Base-by-base conservation (phyloP, 2,113 vertebrate genomes). In the Lagopus leucura region DNA sequence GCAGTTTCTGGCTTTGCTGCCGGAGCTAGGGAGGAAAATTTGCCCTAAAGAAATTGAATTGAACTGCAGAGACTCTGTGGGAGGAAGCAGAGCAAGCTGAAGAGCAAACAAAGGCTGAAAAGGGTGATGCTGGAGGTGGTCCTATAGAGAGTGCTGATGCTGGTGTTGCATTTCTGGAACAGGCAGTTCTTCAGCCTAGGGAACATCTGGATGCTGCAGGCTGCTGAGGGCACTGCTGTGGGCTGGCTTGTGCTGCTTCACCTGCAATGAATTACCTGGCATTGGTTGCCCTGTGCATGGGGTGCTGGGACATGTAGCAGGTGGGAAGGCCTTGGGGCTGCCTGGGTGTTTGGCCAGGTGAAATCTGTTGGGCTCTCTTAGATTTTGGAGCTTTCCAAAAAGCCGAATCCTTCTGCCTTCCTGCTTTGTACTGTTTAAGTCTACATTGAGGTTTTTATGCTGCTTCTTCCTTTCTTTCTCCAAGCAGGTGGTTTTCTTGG, bases 201-300 rank as follows among this genome's bases (percentile, higher is more conserved):
- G 67, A 17, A 30, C 25, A 30, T 32, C 20, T 52, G 50, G 36
- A 82, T 43, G 47, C 84, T 79, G 63, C 43, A 1, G 7, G 63
- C 45, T 91, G 9, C 0, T 1, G 1, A 60, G 6, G 3, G 18
- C 74, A 15, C 5, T 0, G 85, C 64, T 1, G 4, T 65, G 60
- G 25, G 79, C 82, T 0, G 2, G 38, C 88, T 91, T 42, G 76
- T 64, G 66, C 25, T 1, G 78, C 84, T 64, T 65, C 60, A 34
- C 69, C 65, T 11, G 82, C 34, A 40, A 79, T 81, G 79, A 82
- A 32, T 74, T 16, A 79, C 22, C 71, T 14, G 20, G 76, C 89
- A 19, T 34, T 0, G 22, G 42, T 21, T 27, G 75, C 90, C 75
- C 34, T 9, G 0, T 25, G 22, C 0, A 0, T 11, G 38, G 76